Conservation (phyloP, 2,888 invertebrate species). For the Timema cristinae region DNA sequence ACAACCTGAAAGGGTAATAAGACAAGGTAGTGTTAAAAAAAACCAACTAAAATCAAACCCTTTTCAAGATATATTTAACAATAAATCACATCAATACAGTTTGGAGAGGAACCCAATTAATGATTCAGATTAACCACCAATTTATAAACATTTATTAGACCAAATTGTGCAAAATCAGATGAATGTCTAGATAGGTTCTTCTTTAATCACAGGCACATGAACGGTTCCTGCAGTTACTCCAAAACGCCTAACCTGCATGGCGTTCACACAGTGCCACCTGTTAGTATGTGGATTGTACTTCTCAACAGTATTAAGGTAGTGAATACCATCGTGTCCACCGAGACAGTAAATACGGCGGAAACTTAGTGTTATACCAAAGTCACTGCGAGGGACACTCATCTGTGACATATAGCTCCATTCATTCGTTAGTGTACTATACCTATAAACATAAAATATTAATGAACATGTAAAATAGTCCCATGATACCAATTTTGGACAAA, state of each 20-base stretch:
- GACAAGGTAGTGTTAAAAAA: too few relatives aligned
- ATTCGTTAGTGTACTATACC: constrained; percentile 39
- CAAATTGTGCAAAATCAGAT: too few relatives aligned
- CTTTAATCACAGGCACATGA: constrained; percentile 32
- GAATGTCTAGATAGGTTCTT: not conserved
- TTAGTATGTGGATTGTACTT: constrained; percentile 41
- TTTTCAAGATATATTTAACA: too few relatives aligned
- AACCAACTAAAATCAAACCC: too few relatives aligned
- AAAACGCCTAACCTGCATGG: constrained; percentile 34
- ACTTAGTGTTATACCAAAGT: constrained; percentile 39
- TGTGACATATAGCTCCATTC: constrained; percentile 39
- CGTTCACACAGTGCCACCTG: constrained; percentile 40
- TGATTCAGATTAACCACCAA: too few relatives aligned
- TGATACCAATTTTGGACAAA: too few relatives aligned
- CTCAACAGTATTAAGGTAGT: constrained; percentile 39
- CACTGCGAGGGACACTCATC: constrained; percentile 39
- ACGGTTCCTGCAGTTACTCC: constrained; percentile 37
- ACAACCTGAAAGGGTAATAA: too few relatives aligned
- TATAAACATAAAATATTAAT: constrained; percentile 24
- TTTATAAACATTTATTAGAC: too few relatives aligned
- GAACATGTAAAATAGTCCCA: not conserved
- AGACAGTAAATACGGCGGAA: constrained; percentile 40
- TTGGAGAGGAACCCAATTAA: too few relatives aligned
- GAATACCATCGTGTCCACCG: constrained; percentile 40
- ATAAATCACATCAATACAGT: too few relatives aligned